Base-by-base conservation (phyloP, 2,888 invertebrate genomes). In the Erebia aethiops region DNA sequence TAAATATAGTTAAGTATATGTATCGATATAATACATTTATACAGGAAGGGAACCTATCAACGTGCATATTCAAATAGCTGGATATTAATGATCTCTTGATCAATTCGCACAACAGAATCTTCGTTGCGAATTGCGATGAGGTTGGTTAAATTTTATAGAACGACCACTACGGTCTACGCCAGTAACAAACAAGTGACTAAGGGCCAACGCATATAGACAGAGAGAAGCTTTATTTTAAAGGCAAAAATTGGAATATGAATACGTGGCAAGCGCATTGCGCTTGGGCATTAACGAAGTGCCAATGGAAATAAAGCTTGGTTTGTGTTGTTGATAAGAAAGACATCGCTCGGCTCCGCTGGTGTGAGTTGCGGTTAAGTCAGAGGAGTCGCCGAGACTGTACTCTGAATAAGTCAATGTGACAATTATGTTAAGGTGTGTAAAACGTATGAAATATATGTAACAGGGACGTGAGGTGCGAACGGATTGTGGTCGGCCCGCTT, bases 371-470 rank as follows among this genome's bases (percentile, higher is more conserved):
- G 35, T 7, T 5, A 35, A 35, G 7, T 35, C 11, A 21, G 21
- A 21, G 56, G 11, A 18, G 16, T 11, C 56, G 21, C 11, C 11
- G 13, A 57, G 56, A 7, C 26, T 57, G 21, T 26, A 57, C 56
- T 21, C 26, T 57, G 56, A 57, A 57, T 57, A 57, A 26, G 56
- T 26, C 21, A 26, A 57, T 26, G 56, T 26, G 56, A 13, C 26
- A 57, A 26, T 57, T 57, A 57, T 57, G 56, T 57, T 57, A 57
- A 57, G 14, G 54, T 54, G 54, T 26, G 56, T 57, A 26, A 57
- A 26, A 13, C 11, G 56, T 57, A 57, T 57, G 56, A 57, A 57
- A 57, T 57, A 26, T 57, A 57, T 57, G 56, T 57, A 57, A 57
- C 56, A 57, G 56, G 56, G 56, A 4, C 56, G 56, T 26, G 56